Evolutionary conservation across 2,888 invertebrate species (phyloP).

Genomic region (Leistus spinibarbis): DNA sequence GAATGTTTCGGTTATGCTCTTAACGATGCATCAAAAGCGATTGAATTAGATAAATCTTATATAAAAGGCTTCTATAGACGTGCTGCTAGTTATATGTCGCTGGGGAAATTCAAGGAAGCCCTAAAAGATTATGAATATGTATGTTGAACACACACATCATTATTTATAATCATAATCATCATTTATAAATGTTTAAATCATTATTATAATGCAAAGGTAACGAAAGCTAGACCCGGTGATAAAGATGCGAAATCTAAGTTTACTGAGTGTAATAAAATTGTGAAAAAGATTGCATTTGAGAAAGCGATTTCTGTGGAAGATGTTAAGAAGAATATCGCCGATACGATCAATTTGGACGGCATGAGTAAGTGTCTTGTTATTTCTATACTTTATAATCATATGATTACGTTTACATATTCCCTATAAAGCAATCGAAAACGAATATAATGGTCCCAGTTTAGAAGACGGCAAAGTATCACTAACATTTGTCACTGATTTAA

Average conservation of each 20-base stretch:
- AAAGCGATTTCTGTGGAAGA: slow-evolving; percentile 96
- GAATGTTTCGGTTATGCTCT: slow-evolving; percentile 97
- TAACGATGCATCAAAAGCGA: slow-evolving; percentile 88
- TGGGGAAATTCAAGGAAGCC: slow-evolving; percentile 97
- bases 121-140: slow-evolving; percentile 96
- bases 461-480: slow-evolving; percentile 87
- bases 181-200: neutral
- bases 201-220: slow-evolving; percentile 68
- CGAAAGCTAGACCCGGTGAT: slow-evolving; percentile 90
- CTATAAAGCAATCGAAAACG: slow-evolving; percentile 86
- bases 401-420: slow-evolving; percentile 3
- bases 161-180: neutral
- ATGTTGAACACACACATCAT: slow-evolving; percentile 53
- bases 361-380: slow-evolving; percentile 72
- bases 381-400: slow-evolving; percentile 5
- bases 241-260: slow-evolving; percentile 92
- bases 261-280: slow-evolving; percentile 94
- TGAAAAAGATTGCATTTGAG: slow-evolving; percentile 93
- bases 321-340: slow-evolving; percentile 83
- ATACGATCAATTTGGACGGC: slow-evolving; percentile 85
- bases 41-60: slow-evolving; percentile 87
- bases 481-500: slow-evolving; percentile 86
- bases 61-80: slow-evolving; percentile 97
- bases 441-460: slow-evolving; percentile 89
- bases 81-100: slow-evolving; percentile 95